Percentiles rank a stretch among this genome's conserved stretches.
Conservation (phyloP, 2,888 invertebrate species). For the Eristalis tenax region DNA sequence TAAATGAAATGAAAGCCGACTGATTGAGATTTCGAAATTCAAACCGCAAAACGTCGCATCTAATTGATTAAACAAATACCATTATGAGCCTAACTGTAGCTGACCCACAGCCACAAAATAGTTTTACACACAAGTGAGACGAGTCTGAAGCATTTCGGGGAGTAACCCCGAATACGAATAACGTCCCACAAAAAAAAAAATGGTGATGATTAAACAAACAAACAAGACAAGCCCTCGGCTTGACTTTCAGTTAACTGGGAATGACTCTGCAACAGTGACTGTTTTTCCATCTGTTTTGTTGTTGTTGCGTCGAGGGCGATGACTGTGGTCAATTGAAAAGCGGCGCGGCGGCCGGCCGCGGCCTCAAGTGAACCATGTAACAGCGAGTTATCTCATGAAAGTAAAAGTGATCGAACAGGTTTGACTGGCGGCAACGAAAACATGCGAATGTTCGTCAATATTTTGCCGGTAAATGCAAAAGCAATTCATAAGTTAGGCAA, state of each 20-base stretch:
- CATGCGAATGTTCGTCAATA: background rate
- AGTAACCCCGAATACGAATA: background rate
- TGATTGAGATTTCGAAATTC: slow-evolving; percentile 2
- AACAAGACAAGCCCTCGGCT: background rate
- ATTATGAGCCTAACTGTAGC: background rate
- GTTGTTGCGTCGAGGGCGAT: background rate
- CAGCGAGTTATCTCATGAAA: slow-evolving; percentile 4
- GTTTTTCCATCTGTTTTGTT: background rate
- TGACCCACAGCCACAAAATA: background rate
- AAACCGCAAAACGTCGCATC: slow-evolving; percentile 1
- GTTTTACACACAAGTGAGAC: background rate
- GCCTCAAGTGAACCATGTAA: slow-evolving; percentile 1
- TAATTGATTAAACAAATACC: background rate
- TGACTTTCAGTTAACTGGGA: background rate
- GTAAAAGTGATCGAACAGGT: slow-evolving; percentile 25
- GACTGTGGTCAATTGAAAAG: background rate
- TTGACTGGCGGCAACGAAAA: slow-evolving; percentile 4
- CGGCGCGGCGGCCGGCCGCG: too few relatives aligned
- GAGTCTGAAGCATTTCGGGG: background rate
- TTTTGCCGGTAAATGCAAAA: slow-evolving; percentile 23
- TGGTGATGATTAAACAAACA: background rate
- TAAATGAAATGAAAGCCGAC: slow-evolving; percentile 4
- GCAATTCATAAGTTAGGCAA: slow-evolving; percentile 17
- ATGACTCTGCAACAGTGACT: background rate
- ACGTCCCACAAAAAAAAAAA: background rate